Percentiles rank a stretch among this genome's conserved stretches.
Conservation (phyloP, 64 coral and sea anemone species). For the Montipora sp. region DNA sequence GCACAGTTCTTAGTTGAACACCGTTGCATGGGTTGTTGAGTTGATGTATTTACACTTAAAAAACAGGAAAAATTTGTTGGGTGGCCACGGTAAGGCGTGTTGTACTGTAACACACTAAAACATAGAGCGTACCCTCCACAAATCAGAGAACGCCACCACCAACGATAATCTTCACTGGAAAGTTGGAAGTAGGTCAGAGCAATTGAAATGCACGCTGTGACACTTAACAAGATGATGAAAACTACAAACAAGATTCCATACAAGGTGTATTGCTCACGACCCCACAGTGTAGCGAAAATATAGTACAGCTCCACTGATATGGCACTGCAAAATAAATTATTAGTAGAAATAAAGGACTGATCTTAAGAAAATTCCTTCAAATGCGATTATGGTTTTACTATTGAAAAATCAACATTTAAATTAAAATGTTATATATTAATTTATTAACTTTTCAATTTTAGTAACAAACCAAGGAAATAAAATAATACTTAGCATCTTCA, state of each 20-base stretch:
- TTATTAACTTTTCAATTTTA: no score
- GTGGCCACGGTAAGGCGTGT: no score
- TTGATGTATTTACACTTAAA: no score
- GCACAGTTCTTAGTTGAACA: no score
- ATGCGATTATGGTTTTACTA: neutral
- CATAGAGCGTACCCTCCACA: slow-evolving; percentile 74
- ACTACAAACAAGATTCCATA: slow-evolving; percentile 95
- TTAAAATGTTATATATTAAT: no score
- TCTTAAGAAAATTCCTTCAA: neutral
- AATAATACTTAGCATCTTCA: no score
- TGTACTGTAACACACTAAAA: neutral
- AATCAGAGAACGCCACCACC: slow-evolving; percentile 97
- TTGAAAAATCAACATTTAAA: no score
- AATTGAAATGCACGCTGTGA: slow-evolving; percentile 91
- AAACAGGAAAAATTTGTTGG: no score
- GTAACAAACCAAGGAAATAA: no score
- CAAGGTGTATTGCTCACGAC: slow-evolving; percentile 96
- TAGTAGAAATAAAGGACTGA: neutral
- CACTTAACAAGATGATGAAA: slow-evolving; percentile 94
- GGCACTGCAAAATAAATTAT: slow-evolving; percentile 68
- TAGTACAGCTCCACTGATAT: slow-evolving; percentile 99
- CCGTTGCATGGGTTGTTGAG: no score
- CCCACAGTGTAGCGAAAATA: slow-evolving; percentile 97
- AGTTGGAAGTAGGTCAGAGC: slow-evolving; percentile 97
- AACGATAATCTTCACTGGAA: slow-evolving; percentile 93